Conservation (phyloP, 2,113 vertebrate genomes). For the Bos indicus region DNA sequence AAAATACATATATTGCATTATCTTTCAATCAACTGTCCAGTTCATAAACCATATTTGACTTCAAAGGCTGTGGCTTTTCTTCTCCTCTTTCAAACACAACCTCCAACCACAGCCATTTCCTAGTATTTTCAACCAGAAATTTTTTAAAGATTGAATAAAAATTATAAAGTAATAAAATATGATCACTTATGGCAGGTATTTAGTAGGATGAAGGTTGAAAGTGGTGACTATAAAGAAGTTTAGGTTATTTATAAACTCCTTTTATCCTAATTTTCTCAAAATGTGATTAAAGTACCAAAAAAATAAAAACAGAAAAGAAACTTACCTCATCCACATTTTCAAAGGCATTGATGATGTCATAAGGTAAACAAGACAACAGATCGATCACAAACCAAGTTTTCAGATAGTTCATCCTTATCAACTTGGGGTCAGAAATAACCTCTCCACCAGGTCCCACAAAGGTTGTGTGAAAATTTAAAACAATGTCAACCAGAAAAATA, state of each 20-base stretch:
- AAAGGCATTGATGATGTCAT: conserved; percentile 99
- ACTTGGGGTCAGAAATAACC: conserved; percentile 97
- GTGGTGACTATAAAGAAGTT: not conserved
- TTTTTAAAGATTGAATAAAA: not conserved
- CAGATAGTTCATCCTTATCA: conserved; percentile 98
- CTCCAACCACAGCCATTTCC: not conserved
- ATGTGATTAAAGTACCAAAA: not conserved
- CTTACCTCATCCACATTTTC: conserved; percentile 98
- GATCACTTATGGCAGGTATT: not conserved
- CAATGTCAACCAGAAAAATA: conserved; percentile 97
- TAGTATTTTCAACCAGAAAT: not conserved
- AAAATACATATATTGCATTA: not conserved
- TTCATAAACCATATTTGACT: not conserved
- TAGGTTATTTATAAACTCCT: not conserved
- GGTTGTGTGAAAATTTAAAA: conserved; percentile 98
- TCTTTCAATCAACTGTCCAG: not conserved
- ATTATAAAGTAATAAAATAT: not conserved
- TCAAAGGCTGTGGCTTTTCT: not conserved
- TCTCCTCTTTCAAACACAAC: not conserved
- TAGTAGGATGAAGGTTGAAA: not conserved
- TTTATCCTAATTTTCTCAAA: conserved; percentile 4
- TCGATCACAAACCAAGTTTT: conserved; percentile 99
- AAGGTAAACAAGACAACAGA: conserved; percentile 98
- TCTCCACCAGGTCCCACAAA: conserved; percentile 98
- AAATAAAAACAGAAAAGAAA: not conserved